Evolutionary conservation across 2,888 invertebrate species (phyloP).

Genomic region (Cephus pygmeus): DNA sequence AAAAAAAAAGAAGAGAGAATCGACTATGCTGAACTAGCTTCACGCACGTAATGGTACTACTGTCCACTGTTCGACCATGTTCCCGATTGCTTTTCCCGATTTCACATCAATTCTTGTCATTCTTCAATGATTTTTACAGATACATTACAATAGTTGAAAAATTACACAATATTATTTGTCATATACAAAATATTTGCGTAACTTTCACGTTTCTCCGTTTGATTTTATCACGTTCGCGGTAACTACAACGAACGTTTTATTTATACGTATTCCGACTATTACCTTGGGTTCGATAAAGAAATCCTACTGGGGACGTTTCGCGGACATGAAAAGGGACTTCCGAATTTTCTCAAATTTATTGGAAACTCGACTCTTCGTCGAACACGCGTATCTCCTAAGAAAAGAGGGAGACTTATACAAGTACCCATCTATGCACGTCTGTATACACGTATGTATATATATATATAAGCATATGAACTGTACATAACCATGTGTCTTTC

Average conservation of each 20-base stretch:
- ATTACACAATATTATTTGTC: neutral
- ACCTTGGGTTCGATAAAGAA: neutral
- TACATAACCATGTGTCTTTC: slow-evolving; percentile 8
- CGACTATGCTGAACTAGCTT: neutral
- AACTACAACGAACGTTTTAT: neutral
- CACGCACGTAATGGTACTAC: neutral
- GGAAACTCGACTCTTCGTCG: slow-evolving; percentile 25
- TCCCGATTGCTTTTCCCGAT: neutral
- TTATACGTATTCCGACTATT: neutral
- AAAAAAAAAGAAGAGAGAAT: neutral
- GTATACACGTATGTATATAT: neutral
- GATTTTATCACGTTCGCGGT: neutral
- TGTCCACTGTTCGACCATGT: neutral
- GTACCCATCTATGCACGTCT: neutral
- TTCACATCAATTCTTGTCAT: neutral
- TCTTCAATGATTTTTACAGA: neutral
- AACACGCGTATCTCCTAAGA: slow-evolving; percentile 5
- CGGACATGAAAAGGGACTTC: neutral
- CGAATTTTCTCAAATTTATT: slow-evolving; percentile 37
- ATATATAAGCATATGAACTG: neutral
- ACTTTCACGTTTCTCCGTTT: neutral
- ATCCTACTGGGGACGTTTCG: neutral
- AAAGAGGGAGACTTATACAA: neutral
- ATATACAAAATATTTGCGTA: neutral
- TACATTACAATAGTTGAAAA: neutral